A percentile compares a stretch with the other conserved stretches of the same genome.
These are phyloP conservation scores for Baryphthengus martii DNA, from an alignment of 2,113 vertebrate genomes.

Conservation along the genomic window DNA sequence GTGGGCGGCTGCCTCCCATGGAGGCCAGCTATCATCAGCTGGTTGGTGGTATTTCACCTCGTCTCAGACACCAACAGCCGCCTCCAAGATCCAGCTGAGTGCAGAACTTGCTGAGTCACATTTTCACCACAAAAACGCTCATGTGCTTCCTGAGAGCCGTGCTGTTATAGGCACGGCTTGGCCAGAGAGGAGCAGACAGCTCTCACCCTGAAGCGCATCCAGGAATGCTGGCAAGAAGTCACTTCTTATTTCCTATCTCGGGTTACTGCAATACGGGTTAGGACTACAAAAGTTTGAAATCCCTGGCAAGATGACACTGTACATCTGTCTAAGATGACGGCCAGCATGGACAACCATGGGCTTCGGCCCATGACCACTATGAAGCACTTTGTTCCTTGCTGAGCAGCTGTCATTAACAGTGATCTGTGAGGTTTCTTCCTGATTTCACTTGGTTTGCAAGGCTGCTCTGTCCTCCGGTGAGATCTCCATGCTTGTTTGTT, in stretches of 20 bases:
- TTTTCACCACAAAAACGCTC: slow-evolving; percentile 10
- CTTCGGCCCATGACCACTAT: slow-evolving; percentile 8
- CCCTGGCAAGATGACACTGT: not conserved
- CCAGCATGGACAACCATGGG: not conserved
- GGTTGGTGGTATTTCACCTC: not conserved
- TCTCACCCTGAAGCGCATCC: slow-evolving; percentile 32
- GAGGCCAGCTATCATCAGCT: not conserved
- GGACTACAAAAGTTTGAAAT: slow-evolving; percentile 29
- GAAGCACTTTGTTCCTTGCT: slow-evolving; percentile 49
- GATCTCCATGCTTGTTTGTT: not conserved
- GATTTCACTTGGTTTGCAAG: not conserved
- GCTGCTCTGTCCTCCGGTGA: not conserved
- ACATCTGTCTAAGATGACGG: slow-evolving; percentile 42
- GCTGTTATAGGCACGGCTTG: slow-evolving; percentile 9
- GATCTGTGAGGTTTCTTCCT: slow-evolving; percentile 31
- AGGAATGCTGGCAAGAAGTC: slow-evolving; percentile 30
- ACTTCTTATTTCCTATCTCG: slow-evolving; percentile 33
- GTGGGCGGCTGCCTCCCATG: not conserved
- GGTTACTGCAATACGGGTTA: not conserved
- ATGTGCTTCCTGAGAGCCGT: not conserved
- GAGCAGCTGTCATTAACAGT: slow-evolving; percentile 52
- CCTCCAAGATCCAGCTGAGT: slow-evolving; percentile 17
- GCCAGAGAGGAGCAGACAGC: slow-evolving; percentile 24
- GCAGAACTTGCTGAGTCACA: slow-evolving; percentile 49
- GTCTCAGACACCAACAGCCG: not conserved